A percentile compares a stretch with the other conserved stretches of the same genome.
Evolutionary conservation across 2,888 invertebrate genomes (phyloP).

Genomic region (Steinernema hermaphroditum): DNA sequence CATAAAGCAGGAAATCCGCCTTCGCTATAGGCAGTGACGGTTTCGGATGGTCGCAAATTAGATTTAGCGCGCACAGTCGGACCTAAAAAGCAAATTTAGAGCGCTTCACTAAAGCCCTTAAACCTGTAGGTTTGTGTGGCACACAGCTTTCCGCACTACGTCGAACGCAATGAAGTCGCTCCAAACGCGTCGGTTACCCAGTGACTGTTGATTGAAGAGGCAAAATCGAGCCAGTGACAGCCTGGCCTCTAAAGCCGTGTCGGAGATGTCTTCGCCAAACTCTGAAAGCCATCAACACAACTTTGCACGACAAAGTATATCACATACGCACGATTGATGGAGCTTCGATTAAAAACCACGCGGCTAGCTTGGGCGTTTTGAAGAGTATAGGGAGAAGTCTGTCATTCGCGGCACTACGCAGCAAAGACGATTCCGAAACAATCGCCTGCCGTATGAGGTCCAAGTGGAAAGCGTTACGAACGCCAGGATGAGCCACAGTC

Average conservation of each 20-base stretch:
- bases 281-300: neutral
- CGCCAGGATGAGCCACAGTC: neutral
- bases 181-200: neutral
- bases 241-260: neutral
- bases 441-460: neutral
- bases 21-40: neutral
- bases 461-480: neutral
- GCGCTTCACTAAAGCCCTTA: neutral
- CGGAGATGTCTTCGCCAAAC: neutral
- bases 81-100: slow-evolving; percentile 1
- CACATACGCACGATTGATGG: neutral
- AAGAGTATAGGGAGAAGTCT: neutral
- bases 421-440: neutral
- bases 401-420: neutral
- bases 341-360: neutral
- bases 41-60: neutral
- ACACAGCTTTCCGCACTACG: neutral
- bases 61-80: neutral
- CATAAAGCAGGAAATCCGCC: neutral
- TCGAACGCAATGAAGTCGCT: slow-evolving; percentile 1
- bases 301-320: neutral
- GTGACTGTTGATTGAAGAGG: slow-evolving; percentile 7
- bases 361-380: neutral
- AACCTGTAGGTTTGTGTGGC: neutral
- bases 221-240: slow-evolving; percentile 7